Percentiles rank a stretch among this genome's conserved stretches.
Evolutionary conservation across 2,113 vertebrate species (phyloP).

Genomic region (Axis porcinus): DNA sequence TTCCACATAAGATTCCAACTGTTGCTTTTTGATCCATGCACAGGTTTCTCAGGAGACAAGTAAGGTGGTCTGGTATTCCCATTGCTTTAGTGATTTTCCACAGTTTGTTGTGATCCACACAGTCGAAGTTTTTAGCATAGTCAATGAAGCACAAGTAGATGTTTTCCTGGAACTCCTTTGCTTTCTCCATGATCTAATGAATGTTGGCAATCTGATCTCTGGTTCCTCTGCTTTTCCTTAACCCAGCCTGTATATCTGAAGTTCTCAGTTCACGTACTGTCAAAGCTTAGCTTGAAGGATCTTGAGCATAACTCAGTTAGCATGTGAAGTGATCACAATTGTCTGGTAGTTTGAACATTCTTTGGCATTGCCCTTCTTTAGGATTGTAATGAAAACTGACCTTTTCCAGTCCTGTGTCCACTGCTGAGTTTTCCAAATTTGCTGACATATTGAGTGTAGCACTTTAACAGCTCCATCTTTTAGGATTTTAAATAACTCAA

Average conservation of each 20-base stretch:
- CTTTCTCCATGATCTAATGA: neutral
- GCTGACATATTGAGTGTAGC: neutral
- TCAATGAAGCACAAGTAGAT: neutral
- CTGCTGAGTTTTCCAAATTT: neutral
- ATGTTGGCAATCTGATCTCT: neutral
- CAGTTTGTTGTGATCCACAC: neutral
- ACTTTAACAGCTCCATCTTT: neutral
- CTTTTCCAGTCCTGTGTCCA: neutral
- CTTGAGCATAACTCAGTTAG: neutral
- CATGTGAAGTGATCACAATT: neutral
- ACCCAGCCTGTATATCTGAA: neutral
- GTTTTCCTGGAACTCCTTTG: neutral
- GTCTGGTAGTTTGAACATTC: neutral
- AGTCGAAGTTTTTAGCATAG: neutral
- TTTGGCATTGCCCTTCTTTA: neutral
- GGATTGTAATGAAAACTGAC: neutral
- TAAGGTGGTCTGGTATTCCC: neutral
- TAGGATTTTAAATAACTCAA: neutral
- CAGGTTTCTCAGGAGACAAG: neutral
- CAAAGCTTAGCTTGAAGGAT: neutral
- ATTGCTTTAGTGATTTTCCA: neutral
- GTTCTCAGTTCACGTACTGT: neutral
- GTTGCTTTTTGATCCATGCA: neutral
- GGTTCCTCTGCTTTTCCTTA: neutral
- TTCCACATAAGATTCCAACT: neutral